Evolutionary conservation across 2,113 vertebrate genomes (phyloP), one percentile per base, ranked within the genome.

Genomic region (Epinephelus moara): DNA sequence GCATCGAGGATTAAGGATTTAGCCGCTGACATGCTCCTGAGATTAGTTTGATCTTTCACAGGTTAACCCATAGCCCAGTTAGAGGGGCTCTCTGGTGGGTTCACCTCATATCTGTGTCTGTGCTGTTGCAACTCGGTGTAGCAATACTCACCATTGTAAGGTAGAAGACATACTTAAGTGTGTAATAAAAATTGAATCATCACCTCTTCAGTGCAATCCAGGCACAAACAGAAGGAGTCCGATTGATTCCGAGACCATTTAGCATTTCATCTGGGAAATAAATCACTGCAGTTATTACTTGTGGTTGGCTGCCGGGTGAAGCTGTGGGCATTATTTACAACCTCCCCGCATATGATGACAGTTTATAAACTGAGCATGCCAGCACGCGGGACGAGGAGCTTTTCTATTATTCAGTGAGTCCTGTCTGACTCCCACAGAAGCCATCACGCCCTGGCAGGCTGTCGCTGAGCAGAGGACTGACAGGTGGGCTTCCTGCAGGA

Each of bases 21-120:
- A 89, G 81, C 77, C 19, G 50, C 33, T 17, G 40, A 94, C 88
- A 90, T 70, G 90, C 56, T 76, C 70, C 63, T 78, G 84, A 91
- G 80, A 93, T 92, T 91, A 89, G 75, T 91, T 80, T 92, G 81
- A 93, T 93, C 78, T 87, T 78, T 85, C 87, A 90, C 81, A 91
- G 89, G 77, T 92, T 87, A 80, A 83, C 60, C 72, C 37, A 17
- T 19, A 50, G 25, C 47, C 19, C 59, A 42, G 66, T 64, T 37
- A 56, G 68, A 55, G 25, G 6, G 63, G 57, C 23, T 78, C 55
- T 75, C 33, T 69, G 45, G 2, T 50, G 52, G 49, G 4, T 71
- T 82, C 30, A 47, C 47, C 60, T 71, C 52, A 72, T 49, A 66
- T 81, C 64, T 6, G n/a, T 18, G 1, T 9, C 27, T 75, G 1